Base-by-base conservation (phyloP, 2,888 invertebrate species). In the Zelleria hepariella region DNA sequence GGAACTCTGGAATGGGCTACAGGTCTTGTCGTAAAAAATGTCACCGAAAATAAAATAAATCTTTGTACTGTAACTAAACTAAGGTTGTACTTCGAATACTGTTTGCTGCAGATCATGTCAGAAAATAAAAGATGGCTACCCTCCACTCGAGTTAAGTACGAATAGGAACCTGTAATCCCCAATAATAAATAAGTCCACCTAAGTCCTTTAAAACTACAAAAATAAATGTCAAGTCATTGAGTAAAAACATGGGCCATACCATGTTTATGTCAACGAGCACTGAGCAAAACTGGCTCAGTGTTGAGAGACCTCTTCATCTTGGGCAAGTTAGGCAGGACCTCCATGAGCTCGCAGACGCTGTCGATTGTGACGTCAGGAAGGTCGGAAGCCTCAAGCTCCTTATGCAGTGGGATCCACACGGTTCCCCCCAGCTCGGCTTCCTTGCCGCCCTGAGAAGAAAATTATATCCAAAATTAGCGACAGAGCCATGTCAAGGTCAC, bases 361-460 rank as follows among this genome's bases (percentile, higher is more conserved):
- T 91, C 89, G 62, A 94, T 91, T 5, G 91, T 92, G 73, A 91
- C 92, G 77, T 93, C 92, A 0, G 94, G 94, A 62, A 90, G 82
- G 61, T 86, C 84, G 0, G 88, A 87, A 27, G 82, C 73, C 67
- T 83, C 82, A 66, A 87, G 86, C 61, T 90, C 87, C 58, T 85
- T 84, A 60, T 84, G 83, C 52, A 93, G 78, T 26, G 95, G 94
- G 66, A 95, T 91, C 96, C 95, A 96, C 21, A 96, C 93, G 0
- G 95, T 95, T 32, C 93, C 94, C 15, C 93, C 94, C 62, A 95
- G 77, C 66, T 93, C 92, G 32, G 95, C 95, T 76, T 93, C 90
- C 69, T 92, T 92, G 26, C 94, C 96, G 62, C 96, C 96, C 91
- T 91, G 72, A 4, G n/a, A 53, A 15, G 15, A 42, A 10, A 42